Percentiles rank a stretch among this genome's conserved stretches.
These are phyloP conservation scores for Odontesthes bonariensis DNA, from an alignment of 2,113 vertebrate species.

Conservation along the genomic window DNA sequence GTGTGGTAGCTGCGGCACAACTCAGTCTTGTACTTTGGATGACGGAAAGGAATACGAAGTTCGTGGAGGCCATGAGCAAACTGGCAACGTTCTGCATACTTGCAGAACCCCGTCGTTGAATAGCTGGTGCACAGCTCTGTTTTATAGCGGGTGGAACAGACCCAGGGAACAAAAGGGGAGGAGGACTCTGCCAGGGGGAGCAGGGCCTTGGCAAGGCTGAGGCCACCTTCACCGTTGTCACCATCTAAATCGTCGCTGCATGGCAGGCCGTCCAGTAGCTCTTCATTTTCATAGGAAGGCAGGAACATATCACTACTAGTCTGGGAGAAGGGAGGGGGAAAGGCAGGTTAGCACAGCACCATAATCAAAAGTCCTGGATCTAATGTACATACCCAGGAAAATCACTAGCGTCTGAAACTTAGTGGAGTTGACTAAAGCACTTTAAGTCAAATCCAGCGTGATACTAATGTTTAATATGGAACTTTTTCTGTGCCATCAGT, in stretches of 20 bases:
- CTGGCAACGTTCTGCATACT: conserved; percentile 83
- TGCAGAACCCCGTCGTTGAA: conserved; percentile 74
- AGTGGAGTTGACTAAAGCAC: too few relatives aligned
- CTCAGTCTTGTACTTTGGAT: conserved; percentile 87
- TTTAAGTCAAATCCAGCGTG: too few relatives aligned
- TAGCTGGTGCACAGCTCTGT: conserved; percentile 85
- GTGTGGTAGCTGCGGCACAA: conserved; percentile 83
- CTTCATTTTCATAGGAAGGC: conserved; percentile 68
- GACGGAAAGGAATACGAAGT: conserved; percentile 82
- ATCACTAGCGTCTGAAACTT: neutral
- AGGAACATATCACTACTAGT: conserved; percentile 72
- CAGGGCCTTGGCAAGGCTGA: conserved; percentile 76
- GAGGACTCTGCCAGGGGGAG: conserved; percentile 73
- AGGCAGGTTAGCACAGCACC: too few relatives aligned
- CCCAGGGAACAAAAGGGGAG: conserved; percentile 57
- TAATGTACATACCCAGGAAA: fast-evolving
- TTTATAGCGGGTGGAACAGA: conserved; percentile 85
- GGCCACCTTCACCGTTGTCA: neutral
- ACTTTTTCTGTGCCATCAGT: too few relatives aligned
- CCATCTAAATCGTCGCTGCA: conserved; percentile 41
- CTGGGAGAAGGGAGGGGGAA: conserved; percentile 37
- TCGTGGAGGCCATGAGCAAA: conserved; percentile 86
- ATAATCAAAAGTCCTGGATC: too few relatives aligned
- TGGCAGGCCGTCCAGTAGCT: conserved; percentile 65
- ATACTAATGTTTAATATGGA: too few relatives aligned